Conservation (phyloP, 2,113 vertebrate genomes). For the Strix uralensis region DNA sequence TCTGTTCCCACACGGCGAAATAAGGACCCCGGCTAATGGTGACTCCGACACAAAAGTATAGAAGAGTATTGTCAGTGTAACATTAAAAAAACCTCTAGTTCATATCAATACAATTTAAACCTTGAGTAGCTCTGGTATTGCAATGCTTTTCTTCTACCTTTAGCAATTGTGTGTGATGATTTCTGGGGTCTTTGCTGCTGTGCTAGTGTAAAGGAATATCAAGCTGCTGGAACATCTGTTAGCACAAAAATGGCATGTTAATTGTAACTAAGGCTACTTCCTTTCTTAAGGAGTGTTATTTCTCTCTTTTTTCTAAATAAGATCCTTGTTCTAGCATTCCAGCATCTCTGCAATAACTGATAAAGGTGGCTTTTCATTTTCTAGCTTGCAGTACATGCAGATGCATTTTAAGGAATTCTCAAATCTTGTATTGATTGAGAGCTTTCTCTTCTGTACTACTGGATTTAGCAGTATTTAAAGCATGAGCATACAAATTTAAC, state of each 20-base stretch:
- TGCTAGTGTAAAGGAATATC: background rate
- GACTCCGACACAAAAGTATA: background rate
- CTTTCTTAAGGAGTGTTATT: background rate
- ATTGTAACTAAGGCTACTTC: background rate
- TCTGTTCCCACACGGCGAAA: no score
- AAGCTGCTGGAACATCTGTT: background rate
- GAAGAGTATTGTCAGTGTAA: background rate
- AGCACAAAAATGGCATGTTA: background rate
- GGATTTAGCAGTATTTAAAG: background rate
- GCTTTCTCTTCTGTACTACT: background rate
- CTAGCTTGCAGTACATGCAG: background rate
- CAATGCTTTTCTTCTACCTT: background rate
- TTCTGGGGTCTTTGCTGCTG: background rate
- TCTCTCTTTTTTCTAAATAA: background rate
- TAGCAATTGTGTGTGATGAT: background rate
- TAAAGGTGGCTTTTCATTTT: background rate
- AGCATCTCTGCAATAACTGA: background rate
- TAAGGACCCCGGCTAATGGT: no score
- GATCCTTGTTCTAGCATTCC: background rate
- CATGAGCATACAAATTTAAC: background rate
- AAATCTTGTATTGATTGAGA: background rate
- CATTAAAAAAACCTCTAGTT: background rate
- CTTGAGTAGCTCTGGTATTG: background rate
- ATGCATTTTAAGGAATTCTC: background rate
- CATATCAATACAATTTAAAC: background rate